Conservation (phyloP, 2,888 invertebrate genomes). For the Heliconius aoede region DNA sequence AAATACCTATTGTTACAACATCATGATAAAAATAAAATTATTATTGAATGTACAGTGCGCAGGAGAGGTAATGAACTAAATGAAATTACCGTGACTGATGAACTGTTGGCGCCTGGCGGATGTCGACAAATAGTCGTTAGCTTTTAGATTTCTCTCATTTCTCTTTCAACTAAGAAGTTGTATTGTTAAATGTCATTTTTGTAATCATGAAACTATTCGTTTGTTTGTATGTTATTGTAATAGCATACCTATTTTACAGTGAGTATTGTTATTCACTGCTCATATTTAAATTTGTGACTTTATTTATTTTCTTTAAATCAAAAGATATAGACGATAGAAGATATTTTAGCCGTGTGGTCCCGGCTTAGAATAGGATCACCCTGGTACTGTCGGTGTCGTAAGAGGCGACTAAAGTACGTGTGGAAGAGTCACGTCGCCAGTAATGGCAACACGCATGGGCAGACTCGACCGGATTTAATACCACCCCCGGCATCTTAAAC, state of each 20-base stretch:
- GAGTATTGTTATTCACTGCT: neutral
- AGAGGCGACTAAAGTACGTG: too few species aligned
- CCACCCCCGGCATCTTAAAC: too few species aligned
- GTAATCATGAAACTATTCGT: conserved; percentile 1
- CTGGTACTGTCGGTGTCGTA: too few species aligned
- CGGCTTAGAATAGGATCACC: too few species aligned
- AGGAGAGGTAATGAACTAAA: neutral
- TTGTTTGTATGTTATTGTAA: conserved; percentile 8
- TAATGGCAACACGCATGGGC: too few species aligned
- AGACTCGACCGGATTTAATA: too few species aligned
- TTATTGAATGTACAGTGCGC: neutral
- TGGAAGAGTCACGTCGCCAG: too few species aligned
- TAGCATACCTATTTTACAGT: conserved; percentile 4
- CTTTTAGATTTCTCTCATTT: neutral
- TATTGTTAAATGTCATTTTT: neutral
- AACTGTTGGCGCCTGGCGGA: neutral
- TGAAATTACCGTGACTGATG: conserved; percentile 10
- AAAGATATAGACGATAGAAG: too few species aligned
- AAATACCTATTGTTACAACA: too few species aligned
- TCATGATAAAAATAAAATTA: too few species aligned
- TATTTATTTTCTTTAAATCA: too few species aligned
- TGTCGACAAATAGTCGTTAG: neutral
- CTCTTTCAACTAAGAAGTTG: neutral
- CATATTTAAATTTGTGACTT: neutral
- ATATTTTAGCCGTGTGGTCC: too few species aligned